Evolutionary conservation across 92 coral and sea anemone species (phyloP), one percentile per base, ranked within the genome.

Genomic region (Palythoa grandiflora): DNA sequence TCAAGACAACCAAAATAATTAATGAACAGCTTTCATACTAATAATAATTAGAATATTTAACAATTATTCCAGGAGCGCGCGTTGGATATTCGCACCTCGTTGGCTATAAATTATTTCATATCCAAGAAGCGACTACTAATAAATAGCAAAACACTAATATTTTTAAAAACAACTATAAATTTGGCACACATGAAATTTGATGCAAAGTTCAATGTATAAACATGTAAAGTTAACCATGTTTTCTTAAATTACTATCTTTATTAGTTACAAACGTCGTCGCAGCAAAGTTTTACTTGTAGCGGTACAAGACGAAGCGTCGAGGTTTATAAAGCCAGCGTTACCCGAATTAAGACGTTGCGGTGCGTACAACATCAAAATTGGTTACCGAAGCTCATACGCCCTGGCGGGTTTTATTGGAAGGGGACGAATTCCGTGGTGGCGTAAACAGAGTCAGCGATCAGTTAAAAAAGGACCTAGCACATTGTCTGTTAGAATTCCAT

Each of bases 251-350:
- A n/a, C 19, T 17, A 63, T 7, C 6, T 63, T 1, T 63, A 2
- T 17, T 19, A 61, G 9, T 9, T 39, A 36, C 74, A 81, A 75
- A 1, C 86, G 86, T 47, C 86, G 75, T n/a, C 74, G 74, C 39
- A 81, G 76, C 61, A 81, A 81, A 48, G 75, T 81, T 47, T 50
- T 81, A 11, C 86, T 81, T 47, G 86, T 81, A 14, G 86, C 86
- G 1, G 11, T 81, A 19, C 86, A 81, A 19, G 86, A 81, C 47
- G 86, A 81, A 48, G 86, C 86, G 47, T 81, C 86, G 15, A 9
- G 19, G 28, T 65, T n/a, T 47, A 81, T 81, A 13, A 81, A 48
- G 47, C 60, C 73, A 2, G 86, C 86, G 2, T 13, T 81, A 13
- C 86, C 74, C 51, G 59, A 81, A 20, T 20, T 81, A 53, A 81